Evolutionary conservation across 1,140 invertebrate genomes (phyloP).

Genomic region (Ceratoteleas bidentatus): DNA sequence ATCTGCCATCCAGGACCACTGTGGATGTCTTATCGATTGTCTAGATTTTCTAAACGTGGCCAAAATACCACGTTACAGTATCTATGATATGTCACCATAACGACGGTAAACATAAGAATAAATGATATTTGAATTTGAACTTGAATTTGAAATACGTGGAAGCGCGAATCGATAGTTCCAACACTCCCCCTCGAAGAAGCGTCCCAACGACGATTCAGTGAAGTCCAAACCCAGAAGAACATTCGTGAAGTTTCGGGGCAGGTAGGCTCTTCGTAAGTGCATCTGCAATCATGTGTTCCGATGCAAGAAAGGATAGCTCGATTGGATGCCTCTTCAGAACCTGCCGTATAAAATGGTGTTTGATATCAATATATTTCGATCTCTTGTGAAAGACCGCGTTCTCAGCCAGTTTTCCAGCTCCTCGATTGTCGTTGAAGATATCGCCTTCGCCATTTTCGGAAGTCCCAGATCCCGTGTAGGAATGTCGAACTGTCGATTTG

Average conservation of each 20-base stretch:
- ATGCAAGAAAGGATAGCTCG: background rate
- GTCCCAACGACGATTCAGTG: background rate
- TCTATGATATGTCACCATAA: too few species aligned
- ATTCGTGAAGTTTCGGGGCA: background rate
- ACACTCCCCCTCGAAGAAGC: background rate
- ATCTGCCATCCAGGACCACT: too few species aligned
- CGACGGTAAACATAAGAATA: too few species aligned
- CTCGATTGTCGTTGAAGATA: too few species aligned
- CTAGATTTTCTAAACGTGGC: too few species aligned
- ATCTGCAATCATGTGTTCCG: background rate
- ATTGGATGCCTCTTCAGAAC: background rate
- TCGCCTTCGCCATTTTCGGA: too few species aligned
- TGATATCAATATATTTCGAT: background rate
- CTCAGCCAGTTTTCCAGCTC: background rate
- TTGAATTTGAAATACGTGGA: too few species aligned
- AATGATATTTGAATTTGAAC: too few species aligned
- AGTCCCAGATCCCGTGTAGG: too few species aligned
- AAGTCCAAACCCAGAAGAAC: background rate
- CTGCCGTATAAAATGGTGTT: background rate
- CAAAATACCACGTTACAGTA: too few species aligned
- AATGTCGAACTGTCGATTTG: too few species aligned
- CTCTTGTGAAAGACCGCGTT: background rate
- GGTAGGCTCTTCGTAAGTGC: background rate
- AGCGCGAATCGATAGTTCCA: background rate
- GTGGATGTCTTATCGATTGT: too few species aligned